These are phyloP conservation scores for Tiliqua scincoides DNA, from an alignment of 2,113 vertebrate genomes.

Conservation along the genomic window DNA sequence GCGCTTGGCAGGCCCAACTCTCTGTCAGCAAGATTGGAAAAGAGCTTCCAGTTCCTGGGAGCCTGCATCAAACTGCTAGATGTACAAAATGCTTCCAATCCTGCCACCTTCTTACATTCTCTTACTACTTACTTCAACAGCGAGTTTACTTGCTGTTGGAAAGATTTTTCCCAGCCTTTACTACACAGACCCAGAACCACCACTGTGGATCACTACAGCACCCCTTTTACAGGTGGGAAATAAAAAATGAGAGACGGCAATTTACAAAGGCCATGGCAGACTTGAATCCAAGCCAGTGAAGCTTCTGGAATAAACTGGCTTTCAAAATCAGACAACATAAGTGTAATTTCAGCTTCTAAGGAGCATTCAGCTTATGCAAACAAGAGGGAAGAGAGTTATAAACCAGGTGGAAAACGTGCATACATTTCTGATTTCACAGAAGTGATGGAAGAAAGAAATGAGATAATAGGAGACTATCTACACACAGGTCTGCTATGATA, in stretches of 20 bases:
- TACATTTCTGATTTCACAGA: neutral
- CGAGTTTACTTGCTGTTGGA: neutral
- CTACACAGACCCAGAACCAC: neutral
- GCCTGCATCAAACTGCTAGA: neutral
- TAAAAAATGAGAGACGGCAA: neutral
- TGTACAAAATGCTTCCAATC: neutral
- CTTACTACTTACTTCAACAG: neutral
- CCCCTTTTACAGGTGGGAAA: neutral
- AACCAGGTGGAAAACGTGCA: neutral
- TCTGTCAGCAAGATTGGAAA: neutral
- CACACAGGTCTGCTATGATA: neutral
- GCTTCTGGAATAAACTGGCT: neutral
- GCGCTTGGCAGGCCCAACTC: neutral
- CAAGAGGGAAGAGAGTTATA: neutral
- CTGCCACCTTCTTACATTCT: neutral
- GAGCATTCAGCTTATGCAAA: neutral
- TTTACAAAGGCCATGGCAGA: neutral
- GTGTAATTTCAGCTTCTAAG: neutral
- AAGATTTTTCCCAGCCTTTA: neutral
- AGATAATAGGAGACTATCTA: neutral
- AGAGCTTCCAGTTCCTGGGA: neutral
- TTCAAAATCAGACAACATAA: neutral
- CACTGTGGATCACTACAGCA: neutral
- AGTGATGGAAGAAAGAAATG: neutral
- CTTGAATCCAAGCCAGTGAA: neutral